Evolutionary conservation across 2,113 vertebrate genomes (phyloP).

Genomic region (Python bivittatus): DNA sequence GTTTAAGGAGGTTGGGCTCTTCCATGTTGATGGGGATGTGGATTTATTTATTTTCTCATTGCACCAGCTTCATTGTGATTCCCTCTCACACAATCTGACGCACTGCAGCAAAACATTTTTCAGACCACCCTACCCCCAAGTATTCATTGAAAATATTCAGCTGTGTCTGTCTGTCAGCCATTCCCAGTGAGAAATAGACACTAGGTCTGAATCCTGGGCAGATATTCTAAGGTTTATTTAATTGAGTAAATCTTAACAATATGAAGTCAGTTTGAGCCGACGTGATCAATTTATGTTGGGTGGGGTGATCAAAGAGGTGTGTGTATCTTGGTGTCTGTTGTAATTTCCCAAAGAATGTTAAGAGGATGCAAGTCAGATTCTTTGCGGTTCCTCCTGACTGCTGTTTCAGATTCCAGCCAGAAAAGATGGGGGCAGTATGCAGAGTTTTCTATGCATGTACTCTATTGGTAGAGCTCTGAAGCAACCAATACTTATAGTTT

Average conservation of each 20-base stretch:
- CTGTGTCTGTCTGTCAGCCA: not conserved
- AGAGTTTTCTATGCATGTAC: not conserved
- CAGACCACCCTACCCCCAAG: not conserved
- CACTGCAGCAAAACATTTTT: not conserved
- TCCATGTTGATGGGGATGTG: not conserved
- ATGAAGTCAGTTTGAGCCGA: not conserved
- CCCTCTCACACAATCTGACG: too few species aligned
- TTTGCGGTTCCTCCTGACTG: too few species aligned
- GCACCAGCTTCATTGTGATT: too few species aligned
- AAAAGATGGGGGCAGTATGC: not conserved
- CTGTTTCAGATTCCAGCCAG: not conserved
- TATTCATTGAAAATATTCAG: not conserved
- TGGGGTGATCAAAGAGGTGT: not conserved
- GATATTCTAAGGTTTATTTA: not conserved
- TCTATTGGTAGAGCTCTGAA: not conserved
- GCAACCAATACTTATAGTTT: not conserved
- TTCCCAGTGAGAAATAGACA: not conserved
- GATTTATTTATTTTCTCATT: too few species aligned
- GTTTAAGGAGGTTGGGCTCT: not conserved
- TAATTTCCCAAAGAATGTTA: not conserved
- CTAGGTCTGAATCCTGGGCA: not conserved
- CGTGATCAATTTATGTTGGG: not conserved
- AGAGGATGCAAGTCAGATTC: not conserved
- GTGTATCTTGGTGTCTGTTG: not conserved
- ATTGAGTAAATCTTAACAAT: not conserved